phyloP scores from a whole-genome alignment of 1,140 invertebrate species.

The Eriocheir sinensis region DNA sequence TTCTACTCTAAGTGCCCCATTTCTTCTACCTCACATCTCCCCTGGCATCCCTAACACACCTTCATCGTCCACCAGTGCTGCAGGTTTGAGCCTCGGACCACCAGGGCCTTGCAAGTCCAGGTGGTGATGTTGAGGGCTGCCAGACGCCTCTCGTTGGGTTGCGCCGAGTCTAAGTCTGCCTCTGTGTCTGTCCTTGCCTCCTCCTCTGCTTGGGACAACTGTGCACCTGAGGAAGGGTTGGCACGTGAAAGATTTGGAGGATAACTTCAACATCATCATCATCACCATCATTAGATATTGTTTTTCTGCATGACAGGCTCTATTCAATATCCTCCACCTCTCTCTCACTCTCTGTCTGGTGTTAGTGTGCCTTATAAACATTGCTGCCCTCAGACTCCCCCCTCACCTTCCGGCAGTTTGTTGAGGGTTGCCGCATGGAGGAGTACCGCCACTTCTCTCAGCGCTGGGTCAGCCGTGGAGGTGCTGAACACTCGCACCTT shows the following conservation, averaged over 20 bases:
- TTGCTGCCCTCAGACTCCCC: too few species aligned
- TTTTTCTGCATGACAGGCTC: too few species aligned
- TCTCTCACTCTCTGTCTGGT: too few species aligned
- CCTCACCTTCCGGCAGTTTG: neutral
- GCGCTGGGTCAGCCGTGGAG: neutral
- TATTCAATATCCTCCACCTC: too few species aligned
- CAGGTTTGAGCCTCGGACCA: constrained; percentile 42
- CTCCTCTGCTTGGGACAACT: neutral
- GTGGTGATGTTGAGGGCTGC: constrained; percentile 37
- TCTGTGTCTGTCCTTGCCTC: neutral
- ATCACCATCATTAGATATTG: too few species aligned
- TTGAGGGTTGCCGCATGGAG: neutral
- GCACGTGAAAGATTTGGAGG: too few species aligned
- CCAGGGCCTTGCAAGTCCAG: constrained; percentile 58
- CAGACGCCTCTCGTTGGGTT: neutral
- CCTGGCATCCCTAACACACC: neutral
- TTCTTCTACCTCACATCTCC: too few species aligned
- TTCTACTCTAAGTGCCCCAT: neutral
- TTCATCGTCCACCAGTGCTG: constrained; percentile 35
- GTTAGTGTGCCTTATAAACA: too few species aligned
- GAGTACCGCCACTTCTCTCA: neutral
- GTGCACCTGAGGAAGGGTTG: neutral
- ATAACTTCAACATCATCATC: too few species aligned
- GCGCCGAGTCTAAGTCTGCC: neutral
- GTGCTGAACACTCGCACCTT: neutral